These are phyloP conservation scores for Coenonympha glycerion DNA, from an alignment of 2,888 invertebrate species.

Conservation along the genomic window DNA sequence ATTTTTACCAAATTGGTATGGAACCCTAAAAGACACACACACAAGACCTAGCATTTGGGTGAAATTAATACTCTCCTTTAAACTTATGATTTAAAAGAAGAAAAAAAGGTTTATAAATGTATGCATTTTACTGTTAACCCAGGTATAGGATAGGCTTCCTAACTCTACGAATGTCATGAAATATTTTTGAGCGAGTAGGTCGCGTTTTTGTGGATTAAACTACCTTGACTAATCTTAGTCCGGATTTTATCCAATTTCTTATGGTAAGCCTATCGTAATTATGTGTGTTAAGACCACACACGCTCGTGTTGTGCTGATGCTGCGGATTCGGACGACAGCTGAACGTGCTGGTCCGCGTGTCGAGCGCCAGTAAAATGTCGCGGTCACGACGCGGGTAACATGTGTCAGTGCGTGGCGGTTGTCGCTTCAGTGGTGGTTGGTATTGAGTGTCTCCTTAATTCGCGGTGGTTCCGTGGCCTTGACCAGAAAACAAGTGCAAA, in stretches of 20 bases:
- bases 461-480: constrained; percentile 8
- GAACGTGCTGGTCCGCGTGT: constrained; percentile 43
- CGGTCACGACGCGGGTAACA: constrained; percentile 40
- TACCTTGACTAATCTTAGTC: constrained; percentile 13
- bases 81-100: too few species aligned
- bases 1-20: too few species aligned
- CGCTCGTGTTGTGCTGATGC: constrained; percentile 20
- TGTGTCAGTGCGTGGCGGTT: constrained; percentile 55
- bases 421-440: constrained; percentile 48
- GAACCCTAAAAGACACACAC: too few species aligned
- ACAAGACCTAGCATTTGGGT: too few species aligned
- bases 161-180: too few species aligned
- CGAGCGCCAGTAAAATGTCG: constrained; percentile 44
- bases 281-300: constrained; percentile 11
- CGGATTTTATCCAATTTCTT: constrained; percentile 34
- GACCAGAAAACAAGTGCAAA: not conserved
- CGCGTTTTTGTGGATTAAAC: too few species aligned
- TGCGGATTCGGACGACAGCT: constrained; percentile 19
- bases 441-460: constrained; percentile 31
- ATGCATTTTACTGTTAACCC: too few species aligned
- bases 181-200: too few species aligned
- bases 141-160: too few species aligned
- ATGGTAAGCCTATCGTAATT: constrained; percentile 5
- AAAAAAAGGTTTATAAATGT: too few species aligned
- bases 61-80: too few species aligned